phyloP scores from a whole-genome alignment of 2,888 invertebrate species.

The Rutpela maculata region DNA sequence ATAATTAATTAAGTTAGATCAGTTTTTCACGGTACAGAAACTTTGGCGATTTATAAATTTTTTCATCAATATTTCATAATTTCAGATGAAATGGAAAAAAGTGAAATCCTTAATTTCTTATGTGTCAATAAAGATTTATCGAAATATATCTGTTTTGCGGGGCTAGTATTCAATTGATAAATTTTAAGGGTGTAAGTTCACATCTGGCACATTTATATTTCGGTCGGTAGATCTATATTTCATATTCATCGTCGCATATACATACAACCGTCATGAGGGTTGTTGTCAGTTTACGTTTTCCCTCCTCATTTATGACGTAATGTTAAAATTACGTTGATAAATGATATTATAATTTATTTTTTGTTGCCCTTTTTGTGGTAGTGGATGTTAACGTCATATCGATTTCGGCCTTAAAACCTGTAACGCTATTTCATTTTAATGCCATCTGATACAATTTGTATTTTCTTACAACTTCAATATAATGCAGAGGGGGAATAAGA shows the following conservation, averaged over 20 bases:
- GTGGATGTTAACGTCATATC: constrained; percentile 27
- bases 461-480: constrained; percentile 15
- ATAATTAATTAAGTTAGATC: not conserved
- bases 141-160: constrained; percentile 62
- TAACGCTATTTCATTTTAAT: constrained; percentile 36
- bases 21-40: not conserved
- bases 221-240: constrained; percentile 65
- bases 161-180: constrained; percentile 62
- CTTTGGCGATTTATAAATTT: not conserved
- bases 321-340: constrained; percentile 64
- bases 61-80: constrained; percentile 14
- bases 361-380: constrained; percentile 51
- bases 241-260: constrained; percentile 64
- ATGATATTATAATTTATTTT: constrained; percentile 62
- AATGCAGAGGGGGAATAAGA: not conserved
- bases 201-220: constrained; percentile 63
- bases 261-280: constrained; percentile 62
- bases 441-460: constrained; percentile 36
- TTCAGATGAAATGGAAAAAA: constrained; percentile 19
- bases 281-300: constrained; percentile 59
- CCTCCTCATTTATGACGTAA: constrained; percentile 61
- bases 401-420: constrained; percentile 36
- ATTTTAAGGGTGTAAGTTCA: constrained; percentile 63
- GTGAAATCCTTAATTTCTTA: constrained; percentile 39
- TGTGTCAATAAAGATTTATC: constrained; percentile 57